Conservation (phyloP, 2,888 invertebrate genomes). For the Elmis aenea region DNA sequence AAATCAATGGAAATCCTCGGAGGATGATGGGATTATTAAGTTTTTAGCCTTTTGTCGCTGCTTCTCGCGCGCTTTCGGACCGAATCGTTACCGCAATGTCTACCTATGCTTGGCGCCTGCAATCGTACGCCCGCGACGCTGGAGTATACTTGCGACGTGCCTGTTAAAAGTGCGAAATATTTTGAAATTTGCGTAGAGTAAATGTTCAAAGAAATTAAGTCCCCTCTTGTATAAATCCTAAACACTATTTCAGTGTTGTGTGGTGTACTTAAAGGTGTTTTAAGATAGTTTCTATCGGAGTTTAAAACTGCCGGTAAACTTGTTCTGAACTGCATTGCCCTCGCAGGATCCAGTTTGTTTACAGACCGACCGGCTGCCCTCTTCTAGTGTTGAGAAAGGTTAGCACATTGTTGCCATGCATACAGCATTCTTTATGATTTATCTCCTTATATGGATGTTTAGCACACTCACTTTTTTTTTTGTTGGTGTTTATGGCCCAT, state of each 20-base stretch:
- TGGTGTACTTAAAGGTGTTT: constrained; percentile 7
- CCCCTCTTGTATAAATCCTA: too few relatives aligned
- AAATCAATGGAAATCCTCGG: constrained; percentile 14
- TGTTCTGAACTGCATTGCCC: constrained; percentile 4
- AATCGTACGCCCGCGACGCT: constrained; percentile 16
- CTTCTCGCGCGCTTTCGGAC: constrained; percentile 5
- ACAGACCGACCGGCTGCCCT: constrained; percentile 3
- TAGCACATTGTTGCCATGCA: constrained; percentile 11
- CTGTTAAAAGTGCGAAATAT: constrained; percentile 6
- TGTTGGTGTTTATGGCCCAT: too few relatives aligned
- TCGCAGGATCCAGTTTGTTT: constrained; percentile 2
- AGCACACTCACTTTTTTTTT: too few relatives aligned
- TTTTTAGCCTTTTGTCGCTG: too few relatives aligned
- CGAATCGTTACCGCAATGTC: constrained; percentile 18
- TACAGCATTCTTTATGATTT: constrained; percentile 7
- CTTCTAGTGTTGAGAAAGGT: constrained; percentile 9
- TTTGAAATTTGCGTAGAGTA: too few relatives aligned
- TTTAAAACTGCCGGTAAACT: constrained; percentile 10
- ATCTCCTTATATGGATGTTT: constrained; percentile 1
- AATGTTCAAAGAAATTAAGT: too few relatives aligned
- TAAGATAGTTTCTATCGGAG: constrained; percentile 4
- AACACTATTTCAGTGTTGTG: constrained; percentile 4
- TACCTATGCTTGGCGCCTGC: constrained; percentile 17
- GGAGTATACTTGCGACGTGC: constrained; percentile 4
- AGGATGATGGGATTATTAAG: too few relatives aligned